phyloP scores from a whole-genome alignment of 1,140 invertebrate species.

The Lasioglossum baleicum region DNA sequence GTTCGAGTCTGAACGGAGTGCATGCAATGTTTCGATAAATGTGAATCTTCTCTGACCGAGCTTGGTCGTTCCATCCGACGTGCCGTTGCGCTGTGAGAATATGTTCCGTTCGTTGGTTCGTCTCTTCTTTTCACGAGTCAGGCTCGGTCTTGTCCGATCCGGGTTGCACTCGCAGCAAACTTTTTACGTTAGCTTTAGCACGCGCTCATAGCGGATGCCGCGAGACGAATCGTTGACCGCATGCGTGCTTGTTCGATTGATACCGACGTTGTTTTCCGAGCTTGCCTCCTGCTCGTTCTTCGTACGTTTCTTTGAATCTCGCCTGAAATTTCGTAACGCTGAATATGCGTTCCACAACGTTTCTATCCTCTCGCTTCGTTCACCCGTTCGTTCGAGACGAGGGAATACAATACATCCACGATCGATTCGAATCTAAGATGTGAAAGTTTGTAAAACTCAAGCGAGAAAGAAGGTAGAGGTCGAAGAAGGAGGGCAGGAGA shows the following conservation, averaged over 20 bases:
- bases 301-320: slow-evolving; percentile 4
- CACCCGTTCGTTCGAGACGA: not conserved
- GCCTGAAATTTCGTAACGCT: not conserved
- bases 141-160: not conserved
- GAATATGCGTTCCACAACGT: too few relatives aligned
- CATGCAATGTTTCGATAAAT: not conserved
- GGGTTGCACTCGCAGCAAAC: too few relatives aligned
- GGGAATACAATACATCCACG: too few relatives aligned
- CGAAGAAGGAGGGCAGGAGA: slow-evolving; percentile 52
- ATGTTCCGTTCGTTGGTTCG: not conserved
- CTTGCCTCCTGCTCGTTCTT: slow-evolving; percentile 29
- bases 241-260: not conserved
- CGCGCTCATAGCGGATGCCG: not conserved
- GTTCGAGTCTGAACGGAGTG: not conserved
- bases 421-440: too few relatives aligned
- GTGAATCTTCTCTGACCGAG: not conserved
- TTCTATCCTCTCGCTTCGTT: too few relatives aligned
- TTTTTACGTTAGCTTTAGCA: too few relatives aligned
- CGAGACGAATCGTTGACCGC: not conserved
- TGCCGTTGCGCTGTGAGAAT: not conserved
- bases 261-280: slow-evolving; percentile 3
- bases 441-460: not conserved
- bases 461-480: slow-evolving; percentile 16
- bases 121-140: not conserved
- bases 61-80: not conserved